These are phyloP conservation scores for Dromaius novaehollandiae DNA, from an alignment of 2,113 vertebrate genomes.

Conservation along the genomic window DNA sequence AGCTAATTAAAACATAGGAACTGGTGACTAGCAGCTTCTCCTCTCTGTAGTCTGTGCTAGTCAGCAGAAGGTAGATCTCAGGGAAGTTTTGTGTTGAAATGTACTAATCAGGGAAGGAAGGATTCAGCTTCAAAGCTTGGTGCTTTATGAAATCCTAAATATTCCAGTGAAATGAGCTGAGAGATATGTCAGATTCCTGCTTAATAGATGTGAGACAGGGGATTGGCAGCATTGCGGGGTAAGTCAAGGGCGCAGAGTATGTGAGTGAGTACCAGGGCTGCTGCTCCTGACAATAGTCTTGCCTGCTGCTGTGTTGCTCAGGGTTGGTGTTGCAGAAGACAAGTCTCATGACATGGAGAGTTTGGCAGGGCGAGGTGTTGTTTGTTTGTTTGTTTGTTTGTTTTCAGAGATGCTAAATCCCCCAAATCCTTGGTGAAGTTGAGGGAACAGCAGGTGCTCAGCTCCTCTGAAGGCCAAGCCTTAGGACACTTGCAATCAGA, in stretches of 20 bases:
- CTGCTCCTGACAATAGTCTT: background rate
- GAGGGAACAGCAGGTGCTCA: background rate
- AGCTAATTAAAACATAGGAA: slow-evolving; percentile 51
- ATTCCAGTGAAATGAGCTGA: background rate
- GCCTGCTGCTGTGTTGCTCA: background rate
- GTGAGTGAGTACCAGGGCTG: background rate
- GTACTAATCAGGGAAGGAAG: background rate
- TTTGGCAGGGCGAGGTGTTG: background rate
- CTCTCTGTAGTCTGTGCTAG: background rate
- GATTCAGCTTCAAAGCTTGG: background rate
- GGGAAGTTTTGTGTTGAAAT: slow-evolving; percentile 3
- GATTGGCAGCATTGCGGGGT: rapidly evolving
- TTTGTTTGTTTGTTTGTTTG: background rate
- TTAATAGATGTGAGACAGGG: background rate
- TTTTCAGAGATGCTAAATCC: background rate
- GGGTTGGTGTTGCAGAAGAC: background rate
- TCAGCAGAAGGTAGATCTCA: background rate
- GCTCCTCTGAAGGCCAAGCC: background rate
- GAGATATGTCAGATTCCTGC: background rate
- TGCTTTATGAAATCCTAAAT: background rate
- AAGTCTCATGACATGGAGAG: background rate
- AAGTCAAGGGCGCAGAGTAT: background rate
- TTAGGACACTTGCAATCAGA: background rate
- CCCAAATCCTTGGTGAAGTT: background rate
- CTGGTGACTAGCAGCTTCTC: slow-evolving; percentile 8